Conservation (phyloP, 2,113 vertebrate species). For the Oceanites oceanicus region DNA sequence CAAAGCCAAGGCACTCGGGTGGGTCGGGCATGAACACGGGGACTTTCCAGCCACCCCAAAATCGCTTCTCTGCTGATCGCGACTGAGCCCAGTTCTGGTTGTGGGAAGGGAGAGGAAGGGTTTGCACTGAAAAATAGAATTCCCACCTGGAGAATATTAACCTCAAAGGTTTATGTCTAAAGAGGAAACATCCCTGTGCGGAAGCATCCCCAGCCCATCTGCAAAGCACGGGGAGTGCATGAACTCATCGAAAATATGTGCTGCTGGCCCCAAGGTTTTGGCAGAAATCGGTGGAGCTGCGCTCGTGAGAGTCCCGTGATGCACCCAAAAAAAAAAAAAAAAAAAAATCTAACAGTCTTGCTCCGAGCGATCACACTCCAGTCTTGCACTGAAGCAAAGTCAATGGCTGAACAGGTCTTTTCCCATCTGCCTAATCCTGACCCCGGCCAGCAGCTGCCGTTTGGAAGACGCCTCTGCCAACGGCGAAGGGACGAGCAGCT, state of each 20-base stretch:
- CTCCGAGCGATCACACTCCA: accelerated
- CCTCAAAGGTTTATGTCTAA: neutral
- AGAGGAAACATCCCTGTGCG: neutral
- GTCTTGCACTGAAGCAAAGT: neutral
- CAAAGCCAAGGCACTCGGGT: conserved; percentile 11
- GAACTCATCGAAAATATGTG: neutral
- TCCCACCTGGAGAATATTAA: neutral
- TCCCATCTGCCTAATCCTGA: neutral
- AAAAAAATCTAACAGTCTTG: neutral
- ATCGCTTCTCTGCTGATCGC: neutral
- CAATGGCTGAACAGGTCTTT: neutral
- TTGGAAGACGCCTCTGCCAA: neutral
- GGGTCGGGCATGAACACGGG: neutral
- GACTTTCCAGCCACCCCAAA: neutral
- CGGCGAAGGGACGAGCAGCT: neutral
- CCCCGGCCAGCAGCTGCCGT: neutral
- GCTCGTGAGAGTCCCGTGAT: neutral
- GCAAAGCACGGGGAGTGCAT: neutral
- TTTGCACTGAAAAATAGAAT: neutral
- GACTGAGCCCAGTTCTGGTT: neutral
- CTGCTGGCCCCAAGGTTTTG: neutral
- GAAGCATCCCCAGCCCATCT: neutral
- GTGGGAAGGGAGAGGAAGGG: neutral
- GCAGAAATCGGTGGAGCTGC: neutral
- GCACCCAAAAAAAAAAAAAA: neutral